Evolutionary conservation across 1,140 invertebrate species (phyloP).

Genomic region (Scaptomyza pallida): DNA sequence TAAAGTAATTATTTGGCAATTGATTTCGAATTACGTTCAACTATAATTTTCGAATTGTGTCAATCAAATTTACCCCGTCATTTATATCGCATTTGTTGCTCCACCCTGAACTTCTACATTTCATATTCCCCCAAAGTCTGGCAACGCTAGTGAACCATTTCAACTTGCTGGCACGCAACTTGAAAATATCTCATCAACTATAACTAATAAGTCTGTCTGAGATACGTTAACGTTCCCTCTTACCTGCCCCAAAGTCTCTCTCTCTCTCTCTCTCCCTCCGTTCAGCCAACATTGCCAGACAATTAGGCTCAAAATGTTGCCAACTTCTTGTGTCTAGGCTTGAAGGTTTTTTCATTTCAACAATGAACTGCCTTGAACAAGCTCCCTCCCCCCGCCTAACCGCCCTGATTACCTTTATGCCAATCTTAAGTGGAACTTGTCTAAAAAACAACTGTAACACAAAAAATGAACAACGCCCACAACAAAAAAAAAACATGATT

Average conservation of each 20-base stretch:
- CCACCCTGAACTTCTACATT: too few species aligned
- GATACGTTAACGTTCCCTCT: too few species aligned
- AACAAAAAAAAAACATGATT: conserved; percentile 5
- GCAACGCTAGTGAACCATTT: conserved; percentile 38
- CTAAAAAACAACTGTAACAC: conserved; percentile 28
- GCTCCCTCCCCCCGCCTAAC: neutral
- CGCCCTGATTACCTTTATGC: conserved; percentile 18
- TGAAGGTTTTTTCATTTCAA: too few species aligned
- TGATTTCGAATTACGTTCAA: neutral
- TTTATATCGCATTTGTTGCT: neutral
- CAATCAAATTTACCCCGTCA: neutral
- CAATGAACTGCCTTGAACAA: conserved; percentile 74
- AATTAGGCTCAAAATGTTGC: conserved; percentile 26
- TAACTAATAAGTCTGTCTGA: neutral
- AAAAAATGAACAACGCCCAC: neutral
- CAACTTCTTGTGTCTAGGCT: conserved; percentile 22
- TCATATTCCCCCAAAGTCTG: conserved; percentile 5
- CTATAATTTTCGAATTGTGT: neutral
- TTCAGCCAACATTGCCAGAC: conserved; percentile 35
- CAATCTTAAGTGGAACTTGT: conserved; percentile 2
- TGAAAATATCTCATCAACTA: conserved; percentile 13
- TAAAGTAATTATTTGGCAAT: neutral
- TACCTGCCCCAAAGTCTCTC: too few species aligned
- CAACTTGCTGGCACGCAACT: conserved; percentile 27
- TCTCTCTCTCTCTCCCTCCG: neutral